Base-by-base conservation (phyloP, 2,113 vertebrate species). In the Onychostruthus taczanowskii region DNA sequence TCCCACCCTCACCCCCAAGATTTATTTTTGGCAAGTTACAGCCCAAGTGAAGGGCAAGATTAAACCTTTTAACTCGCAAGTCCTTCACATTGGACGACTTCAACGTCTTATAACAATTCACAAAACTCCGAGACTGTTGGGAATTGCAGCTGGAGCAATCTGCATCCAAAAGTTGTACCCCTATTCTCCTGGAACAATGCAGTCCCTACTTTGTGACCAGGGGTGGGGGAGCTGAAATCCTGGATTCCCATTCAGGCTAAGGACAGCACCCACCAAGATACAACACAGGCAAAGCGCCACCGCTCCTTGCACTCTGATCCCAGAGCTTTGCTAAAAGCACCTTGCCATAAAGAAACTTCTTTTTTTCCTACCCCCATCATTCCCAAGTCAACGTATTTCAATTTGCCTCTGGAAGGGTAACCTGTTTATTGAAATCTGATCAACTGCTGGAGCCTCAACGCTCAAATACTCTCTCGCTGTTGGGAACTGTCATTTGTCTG, bases 401-500 rank as follows among this genome's bases (percentile, higher is more conserved):
- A 39, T 90, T 89, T 86, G 61, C 44, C 67, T 72, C 78, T 87
- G 52, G 82, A 88, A 77, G 70, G 35, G 88, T 50, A 95, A 95
- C 94, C 96, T 95, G 93, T 93, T 94, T 89, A 92, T 90, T 87
- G 96, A 95, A 96, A 97, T 89, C 75, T 33, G 90, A 95, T 92
- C 89, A 49, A 91, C 77, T 83, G 64, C 72, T 47, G 47, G 66
- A 96, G 89, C 66, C 88, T 86, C 91, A 68, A 87, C 1, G 0
- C 56, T 96, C 87, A 97, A 96, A 95, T 68, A 94, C 53, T 9
- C 83, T 84, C 93, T 96, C 5, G 33, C 84, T 95, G 87, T 91
- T 91, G 86, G 94, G 87, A 96, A 83, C 96, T 97, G 96, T 97
- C 95, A 96, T 94, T 95, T 91, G 89, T 95, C 97, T 94, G 94